A percentile compares a stretch with the other conserved stretches of the same genome.
Evolutionary conservation across 2,113 vertebrate genomes (phyloP).

Genomic region (Zapus hudsonius): DNA sequence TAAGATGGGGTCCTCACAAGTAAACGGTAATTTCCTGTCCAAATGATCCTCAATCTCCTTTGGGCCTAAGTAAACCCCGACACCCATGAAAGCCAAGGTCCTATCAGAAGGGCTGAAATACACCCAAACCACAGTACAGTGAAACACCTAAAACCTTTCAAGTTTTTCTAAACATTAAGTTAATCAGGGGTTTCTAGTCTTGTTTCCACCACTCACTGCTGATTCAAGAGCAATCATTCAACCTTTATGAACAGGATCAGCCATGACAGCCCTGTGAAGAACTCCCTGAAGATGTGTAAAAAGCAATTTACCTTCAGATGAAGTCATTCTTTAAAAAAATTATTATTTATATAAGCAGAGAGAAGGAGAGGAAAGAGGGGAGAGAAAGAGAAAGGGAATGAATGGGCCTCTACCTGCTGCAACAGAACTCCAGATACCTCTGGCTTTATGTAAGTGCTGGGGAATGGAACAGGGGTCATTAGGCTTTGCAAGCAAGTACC

Average conservation of each 20-base stretch:
- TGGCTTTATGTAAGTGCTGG: too few species aligned
- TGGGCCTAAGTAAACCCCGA: not conserved
- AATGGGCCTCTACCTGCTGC: too few species aligned
- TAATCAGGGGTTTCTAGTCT: not conserved
- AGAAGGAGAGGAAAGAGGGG: too few species aligned
- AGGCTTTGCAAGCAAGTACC: too few species aligned
- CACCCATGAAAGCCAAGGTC: not conserved
- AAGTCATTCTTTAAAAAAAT: too few species aligned
- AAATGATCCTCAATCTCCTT: not conserved
- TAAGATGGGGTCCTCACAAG: not conserved
- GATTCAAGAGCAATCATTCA: too few species aligned
- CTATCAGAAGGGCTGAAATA: not conserved
- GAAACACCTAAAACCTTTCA: not conserved
- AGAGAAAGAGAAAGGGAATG: too few species aligned
- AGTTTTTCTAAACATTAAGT: not conserved
- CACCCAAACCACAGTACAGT: not conserved
- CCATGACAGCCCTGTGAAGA: accelerated
- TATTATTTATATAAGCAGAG: too few species aligned
- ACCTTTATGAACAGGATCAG: accelerated
- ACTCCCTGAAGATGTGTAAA: too few species aligned
- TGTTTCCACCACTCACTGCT: accelerated
- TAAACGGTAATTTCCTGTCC: not conserved
- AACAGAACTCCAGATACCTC: too few species aligned
- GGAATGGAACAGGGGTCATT: not conserved
- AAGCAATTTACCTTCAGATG: not conserved